Evolutionary conservation across 2,888 invertebrate genomes (phyloP).

Genomic region (Leuctra nigra): DNA sequence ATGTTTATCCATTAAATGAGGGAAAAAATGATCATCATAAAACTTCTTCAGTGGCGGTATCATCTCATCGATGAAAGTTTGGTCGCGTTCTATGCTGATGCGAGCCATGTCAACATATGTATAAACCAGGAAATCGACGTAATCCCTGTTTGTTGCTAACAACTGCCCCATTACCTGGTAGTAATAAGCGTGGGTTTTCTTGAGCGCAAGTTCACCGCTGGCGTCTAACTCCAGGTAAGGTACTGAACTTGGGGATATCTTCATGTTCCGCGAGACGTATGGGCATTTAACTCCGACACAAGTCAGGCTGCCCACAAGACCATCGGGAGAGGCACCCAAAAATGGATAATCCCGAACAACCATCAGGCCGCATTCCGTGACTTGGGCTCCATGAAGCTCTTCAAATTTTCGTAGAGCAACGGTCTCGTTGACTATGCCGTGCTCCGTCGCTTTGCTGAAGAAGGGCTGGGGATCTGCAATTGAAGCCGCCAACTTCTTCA

Average conservation of each 20-base stretch:
- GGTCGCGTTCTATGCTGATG: conserved; percentile 23
- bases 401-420: conserved; percentile 21
- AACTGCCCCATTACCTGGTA: conserved; percentile 19
- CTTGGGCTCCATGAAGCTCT: conserved; percentile 4
- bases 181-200: conserved; percentile 23
- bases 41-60: conserved; percentile 21
- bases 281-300: conserved; percentile 28
- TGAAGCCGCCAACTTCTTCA: not conserved
- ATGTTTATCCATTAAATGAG: conserved; percentile 24
- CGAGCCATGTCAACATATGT: conserved; percentile 19
- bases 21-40: conserved; percentile 21
- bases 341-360: conserved; percentile 1
- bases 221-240: conserved; percentile 24
- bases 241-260: conserved; percentile 22
- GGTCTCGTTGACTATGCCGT: conserved; percentile 23
- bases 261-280: conserved; percentile 13
- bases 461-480: not conserved
- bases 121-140: conserved; percentile 25
- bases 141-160: conserved; percentile 23
- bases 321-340: conserved; percentile 27
- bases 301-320: conserved; percentile 21
- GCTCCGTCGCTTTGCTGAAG: conserved; percentile 16
- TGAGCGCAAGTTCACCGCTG: conserved; percentile 20
- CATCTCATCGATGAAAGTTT: conserved; percentile 26
- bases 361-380: conserved; percentile 18